These are phyloP conservation scores for Blennius ocellaris DNA, from an alignment of 2,113 vertebrate species.

Conservation along the genomic window DNA sequence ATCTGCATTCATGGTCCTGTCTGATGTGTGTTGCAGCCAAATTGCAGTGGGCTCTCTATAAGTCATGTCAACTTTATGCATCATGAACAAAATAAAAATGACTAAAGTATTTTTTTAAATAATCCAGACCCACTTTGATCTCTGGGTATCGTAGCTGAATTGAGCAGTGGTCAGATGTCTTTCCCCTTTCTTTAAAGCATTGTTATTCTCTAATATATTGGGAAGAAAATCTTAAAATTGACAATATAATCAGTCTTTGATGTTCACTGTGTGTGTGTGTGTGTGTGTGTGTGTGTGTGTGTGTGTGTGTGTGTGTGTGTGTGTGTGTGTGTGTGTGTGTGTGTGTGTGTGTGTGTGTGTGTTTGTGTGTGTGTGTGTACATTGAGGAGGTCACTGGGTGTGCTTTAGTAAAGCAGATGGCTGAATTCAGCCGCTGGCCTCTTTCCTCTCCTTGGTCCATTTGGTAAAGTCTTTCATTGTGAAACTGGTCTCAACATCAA, in stretches of 20 bases:
- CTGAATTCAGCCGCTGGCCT: conserved; percentile 39
- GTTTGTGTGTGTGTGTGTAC: conserved; percentile 12
- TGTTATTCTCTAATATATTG: too few species aligned
- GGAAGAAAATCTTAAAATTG: neutral
- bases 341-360: conserved; percentile 24
- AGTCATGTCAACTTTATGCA: too few species aligned
- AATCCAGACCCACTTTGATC: too few species aligned
- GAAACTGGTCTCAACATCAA: conserved; percentile 19
- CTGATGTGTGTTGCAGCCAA: too few species aligned
- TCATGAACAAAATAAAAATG: too few species aligned
- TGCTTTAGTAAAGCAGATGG: conserved; percentile 59
- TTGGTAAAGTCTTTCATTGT: conserved; percentile 23
- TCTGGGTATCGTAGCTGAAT: too few species aligned
- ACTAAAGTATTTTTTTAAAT: too few species aligned
- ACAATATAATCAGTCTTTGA: too few species aligned
- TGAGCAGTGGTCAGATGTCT: too few species aligned
- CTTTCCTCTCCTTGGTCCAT: conserved; percentile 32
- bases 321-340: conserved; percentile 5
- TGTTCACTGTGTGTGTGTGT: neutral
- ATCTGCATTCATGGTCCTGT: too few species aligned
- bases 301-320: conserved; percentile 10
- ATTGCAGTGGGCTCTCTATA: too few species aligned
- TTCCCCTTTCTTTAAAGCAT: too few species aligned
- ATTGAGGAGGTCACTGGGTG: conserved; percentile 18
- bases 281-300: conserved; percentile 26